Evolutionary conservation across 1,140 invertebrate species (phyloP).

Genomic region (Coelopa frigida): DNA sequence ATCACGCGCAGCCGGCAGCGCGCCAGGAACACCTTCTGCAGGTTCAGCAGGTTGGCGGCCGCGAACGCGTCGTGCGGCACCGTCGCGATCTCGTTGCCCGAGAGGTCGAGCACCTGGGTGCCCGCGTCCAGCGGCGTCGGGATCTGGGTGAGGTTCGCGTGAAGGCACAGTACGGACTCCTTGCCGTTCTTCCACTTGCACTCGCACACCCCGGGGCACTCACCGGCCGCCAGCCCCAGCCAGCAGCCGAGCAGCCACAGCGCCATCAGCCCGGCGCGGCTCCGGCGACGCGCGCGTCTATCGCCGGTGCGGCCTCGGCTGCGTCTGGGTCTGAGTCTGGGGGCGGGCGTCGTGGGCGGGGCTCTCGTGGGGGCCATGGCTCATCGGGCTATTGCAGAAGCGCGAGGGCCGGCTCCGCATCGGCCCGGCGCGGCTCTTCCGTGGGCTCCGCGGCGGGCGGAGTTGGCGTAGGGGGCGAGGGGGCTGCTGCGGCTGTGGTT

Average conservation of each 20-base stretch:
- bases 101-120: conserved; percentile 70
- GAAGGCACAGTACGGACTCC: conserved; percentile 68
- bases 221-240: conserved; percentile 41
- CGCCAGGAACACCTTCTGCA: conserved; percentile 68
- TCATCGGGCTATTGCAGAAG: conserved; percentile 12
- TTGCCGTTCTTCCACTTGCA: conserved; percentile 83
- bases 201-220: conserved; percentile 66
- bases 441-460: background rate
- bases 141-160: conserved; percentile 61
- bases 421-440: background rate
- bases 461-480: too few relatives aligned
- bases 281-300: too few relatives aligned
- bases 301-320: too few relatives aligned
- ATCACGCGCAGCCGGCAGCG: conserved; percentile 56
- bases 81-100: conserved; percentile 59
- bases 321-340: background rate
- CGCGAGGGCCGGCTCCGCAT: conserved; percentile 12
- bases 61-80: conserved; percentile 65
- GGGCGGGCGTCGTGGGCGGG: conserved; percentile 1
- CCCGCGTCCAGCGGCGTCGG: conserved; percentile 62
- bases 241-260: conserved; percentile 36
- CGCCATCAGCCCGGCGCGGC: conserved; percentile 25
- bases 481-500: too few relatives aligned
- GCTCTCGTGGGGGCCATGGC: conserved; percentile 14
- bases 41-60: conserved; percentile 62